Conservation (phyloP, 2,113 vertebrate species). For the Lichenostomus cassidix region DNA sequence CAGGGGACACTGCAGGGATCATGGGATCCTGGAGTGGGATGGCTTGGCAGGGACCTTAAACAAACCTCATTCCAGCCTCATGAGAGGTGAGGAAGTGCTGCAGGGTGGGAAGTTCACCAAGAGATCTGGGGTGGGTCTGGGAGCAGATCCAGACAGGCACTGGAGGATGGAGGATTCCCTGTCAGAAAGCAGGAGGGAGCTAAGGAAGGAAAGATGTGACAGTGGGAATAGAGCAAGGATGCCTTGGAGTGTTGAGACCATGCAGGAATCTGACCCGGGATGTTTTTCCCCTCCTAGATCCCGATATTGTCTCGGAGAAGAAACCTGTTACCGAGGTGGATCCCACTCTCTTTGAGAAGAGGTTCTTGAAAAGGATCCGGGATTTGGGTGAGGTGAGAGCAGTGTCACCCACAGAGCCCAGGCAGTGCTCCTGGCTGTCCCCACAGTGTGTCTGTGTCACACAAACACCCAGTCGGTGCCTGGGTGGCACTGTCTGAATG, state of each 20-base stretch:
- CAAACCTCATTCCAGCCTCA: rapidly evolving
- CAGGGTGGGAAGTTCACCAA: not conserved
- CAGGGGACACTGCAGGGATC: not conserved
- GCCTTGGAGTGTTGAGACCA: not conserved
- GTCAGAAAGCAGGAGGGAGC: not conserved
- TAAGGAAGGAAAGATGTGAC: not conserved
- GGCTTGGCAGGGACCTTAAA: not conserved
- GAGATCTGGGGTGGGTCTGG: not conserved
- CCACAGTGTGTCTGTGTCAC: not conserved
- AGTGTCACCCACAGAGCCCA: rapidly evolving
- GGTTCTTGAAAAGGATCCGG: slow-evolving; percentile 88
- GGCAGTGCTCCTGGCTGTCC: not conserved
- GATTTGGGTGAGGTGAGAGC: slow-evolving; percentile 90
- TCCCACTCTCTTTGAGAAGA: slow-evolving; percentile 92
- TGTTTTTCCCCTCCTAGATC: slow-evolving; percentile 56
- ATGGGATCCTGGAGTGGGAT: not conserved
- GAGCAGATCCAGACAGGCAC: not conserved
- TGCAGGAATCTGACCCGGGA: not conserved
- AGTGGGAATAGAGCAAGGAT: not conserved
- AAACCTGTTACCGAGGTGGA: slow-evolving; percentile 82
- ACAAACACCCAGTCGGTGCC: rapidly evolving
- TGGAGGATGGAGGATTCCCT: not conserved
- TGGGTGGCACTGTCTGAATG: rapidly evolving
- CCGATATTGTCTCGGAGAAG: slow-evolving; percentile 79
- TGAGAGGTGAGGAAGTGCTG: not conserved